Evolutionary conservation across 2,888 invertebrate species (phyloP).

Genomic region (Archips xylosteana): DNA sequence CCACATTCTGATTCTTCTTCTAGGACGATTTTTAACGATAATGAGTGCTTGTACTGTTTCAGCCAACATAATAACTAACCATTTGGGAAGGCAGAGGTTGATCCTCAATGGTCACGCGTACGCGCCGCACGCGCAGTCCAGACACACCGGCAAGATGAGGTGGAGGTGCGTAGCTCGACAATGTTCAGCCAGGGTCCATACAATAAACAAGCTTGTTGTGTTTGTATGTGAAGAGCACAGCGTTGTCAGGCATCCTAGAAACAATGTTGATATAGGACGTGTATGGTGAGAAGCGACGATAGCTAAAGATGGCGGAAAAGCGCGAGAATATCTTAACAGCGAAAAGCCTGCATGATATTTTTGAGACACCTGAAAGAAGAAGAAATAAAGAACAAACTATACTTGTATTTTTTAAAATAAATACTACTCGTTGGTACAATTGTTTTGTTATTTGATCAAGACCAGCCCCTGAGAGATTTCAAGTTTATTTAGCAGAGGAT

Average conservation of each 20-base stretch:
- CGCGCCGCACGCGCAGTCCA: constrained; percentile 47
- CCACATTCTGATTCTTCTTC: neutral
- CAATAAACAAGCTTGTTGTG: constrained; percentile 45
- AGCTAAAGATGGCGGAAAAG: neutral
- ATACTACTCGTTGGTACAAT: too few species aligned
- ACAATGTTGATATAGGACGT: neutral
- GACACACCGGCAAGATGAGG: constrained; percentile 48
- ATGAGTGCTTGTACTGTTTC: neutral
- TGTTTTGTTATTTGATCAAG: too few species aligned
- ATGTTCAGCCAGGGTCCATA: constrained; percentile 57
- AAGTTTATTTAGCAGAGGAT: too few species aligned
- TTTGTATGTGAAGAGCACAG: constrained; percentile 45
- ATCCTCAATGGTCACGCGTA: constrained; percentile 52
- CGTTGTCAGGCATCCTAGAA: constrained; percentile 36
- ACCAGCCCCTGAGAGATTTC: too few species aligned
- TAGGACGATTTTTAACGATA: neutral
- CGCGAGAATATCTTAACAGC: neutral
- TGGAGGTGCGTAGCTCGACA: constrained; percentile 55
- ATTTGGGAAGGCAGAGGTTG: constrained; percentile 46
- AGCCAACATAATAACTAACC: constrained; percentile 16
- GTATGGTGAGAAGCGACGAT: neutral
- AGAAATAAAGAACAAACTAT: too few species aligned
- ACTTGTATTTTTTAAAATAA: too few species aligned
- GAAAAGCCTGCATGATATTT: too few species aligned
- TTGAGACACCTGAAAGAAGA: too few species aligned